Evolutionary conservation across 35 echinoderm and acorn worm species (phyloP), one percentile per base, ranked within the genome.

Genomic region (Lytechinus pictus): DNA sequence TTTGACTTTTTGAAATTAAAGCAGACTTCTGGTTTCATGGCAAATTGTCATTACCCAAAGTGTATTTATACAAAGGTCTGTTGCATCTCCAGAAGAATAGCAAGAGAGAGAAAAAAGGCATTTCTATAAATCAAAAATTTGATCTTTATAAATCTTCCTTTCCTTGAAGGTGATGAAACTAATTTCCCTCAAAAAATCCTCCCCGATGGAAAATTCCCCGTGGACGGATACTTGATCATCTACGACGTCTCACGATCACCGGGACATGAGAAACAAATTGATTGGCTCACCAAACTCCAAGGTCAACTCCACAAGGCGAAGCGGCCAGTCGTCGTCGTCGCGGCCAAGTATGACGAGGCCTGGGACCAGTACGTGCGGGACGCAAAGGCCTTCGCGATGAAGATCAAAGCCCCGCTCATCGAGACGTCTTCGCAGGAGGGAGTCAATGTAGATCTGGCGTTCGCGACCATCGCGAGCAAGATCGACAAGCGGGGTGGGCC

Each of bases 371-470:
- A 96, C 19, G 21, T 94, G 54, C 54, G 89, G 3, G 98, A 99
- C 19, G 96, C 94, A 21, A 86, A 95, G 58, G 90, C 72, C 27
- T 94, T 98, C 58, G 95, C 94, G 1, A 54, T 58, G n/a, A 98
- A 96, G 86, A 96, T 95, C 57, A 97, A 96, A 90, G 57, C 96
- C n/a, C 52, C 86, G 10, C 91, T 98, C 4, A 94, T 99, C 2
- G 98, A 99, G 95, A 99, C 98, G 9, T 99, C 98, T 0, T 97
- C 98, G 5, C 92, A 93, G 13, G 97, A 98, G 6, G 95, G 94
- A 27, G 98, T 99, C 14, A 99, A 99, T 54, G 97, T 99, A 9
- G 96, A 98, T 24, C 86, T 97, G 13, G 96, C 98, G 7, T 99
- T 99, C 87, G 52, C 96, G 9, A 92, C 88, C 12, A 54, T 99